Evolutionary conservation across 2,888 invertebrate genomes (phyloP).

Genomic region (Heliconius ismenius): DNA sequence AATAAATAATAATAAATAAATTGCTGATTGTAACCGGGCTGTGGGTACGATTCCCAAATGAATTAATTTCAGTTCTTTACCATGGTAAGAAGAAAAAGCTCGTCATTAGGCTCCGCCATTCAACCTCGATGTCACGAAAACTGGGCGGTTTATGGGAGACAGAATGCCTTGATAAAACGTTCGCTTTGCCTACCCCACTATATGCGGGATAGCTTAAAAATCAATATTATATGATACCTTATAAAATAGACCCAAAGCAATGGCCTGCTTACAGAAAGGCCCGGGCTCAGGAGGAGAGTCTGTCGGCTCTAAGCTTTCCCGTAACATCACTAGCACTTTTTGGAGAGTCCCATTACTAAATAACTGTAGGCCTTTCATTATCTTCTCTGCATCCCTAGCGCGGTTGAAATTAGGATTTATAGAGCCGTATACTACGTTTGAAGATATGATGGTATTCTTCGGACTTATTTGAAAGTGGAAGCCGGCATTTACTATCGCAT

Average conservation of each 20-base stretch:
- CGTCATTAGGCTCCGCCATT: too few species aligned
- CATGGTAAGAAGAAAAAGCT: too few species aligned
- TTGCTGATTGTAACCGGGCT: too few species aligned
- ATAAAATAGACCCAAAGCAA: conserved; percentile 90
- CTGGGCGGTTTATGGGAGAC: too few species aligned
- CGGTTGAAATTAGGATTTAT: conserved; percentile 81
- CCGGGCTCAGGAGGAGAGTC: conserved; percentile 85
- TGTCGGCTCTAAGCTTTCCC: conserved; percentile 84
- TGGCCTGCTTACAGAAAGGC: conserved; percentile 84
- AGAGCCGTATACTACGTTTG: conserved; percentile 85
- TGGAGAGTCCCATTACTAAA: conserved; percentile 70
- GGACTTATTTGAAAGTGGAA: conserved; percentile 83
- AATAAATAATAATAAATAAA: too few species aligned
- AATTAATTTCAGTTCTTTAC: too few species aligned
- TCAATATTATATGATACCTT: conserved; percentile 79
- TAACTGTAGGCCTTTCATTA: conserved; percentile 67
- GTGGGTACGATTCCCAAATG: too few species aligned
- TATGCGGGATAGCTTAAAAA: too few species aligned
- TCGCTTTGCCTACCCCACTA: too few species aligned
- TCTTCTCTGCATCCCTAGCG: conserved; percentile 82
- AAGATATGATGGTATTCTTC: conserved; percentile 65
- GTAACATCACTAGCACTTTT: conserved; percentile 77
- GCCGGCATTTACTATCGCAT: conserved; percentile 89
- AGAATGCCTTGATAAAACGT: too few species aligned
- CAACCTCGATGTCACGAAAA: too few species aligned